Percentiles rank a stretch among this genome's conserved stretches.
phyloP scores from a whole-genome alignment of 2,888 invertebrate genomes.

The Aphrophora alni region DNA sequence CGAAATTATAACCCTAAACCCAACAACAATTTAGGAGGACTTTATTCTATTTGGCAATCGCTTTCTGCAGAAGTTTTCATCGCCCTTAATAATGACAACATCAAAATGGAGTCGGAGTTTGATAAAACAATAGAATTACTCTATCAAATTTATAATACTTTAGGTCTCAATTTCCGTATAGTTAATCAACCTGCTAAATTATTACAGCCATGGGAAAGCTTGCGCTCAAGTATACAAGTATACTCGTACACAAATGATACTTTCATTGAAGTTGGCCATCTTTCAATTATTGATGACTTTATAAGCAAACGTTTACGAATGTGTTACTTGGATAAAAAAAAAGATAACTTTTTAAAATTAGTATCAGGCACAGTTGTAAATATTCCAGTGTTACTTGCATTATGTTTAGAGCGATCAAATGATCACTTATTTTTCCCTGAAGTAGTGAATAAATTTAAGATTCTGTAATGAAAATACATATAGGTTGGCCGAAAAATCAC shows the following conservation, averaged over 20 bases:
- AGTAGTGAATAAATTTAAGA: background rate
- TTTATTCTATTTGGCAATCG: constrained; percentile 74
- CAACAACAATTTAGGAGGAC: constrained; percentile 57
- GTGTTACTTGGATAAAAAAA: constrained; percentile 65
- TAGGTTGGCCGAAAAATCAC: no score
- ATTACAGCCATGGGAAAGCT: constrained; percentile 69
- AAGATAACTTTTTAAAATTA: constrained; percentile 68
- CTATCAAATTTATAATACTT: constrained; percentile 66
- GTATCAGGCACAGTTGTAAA: constrained; percentile 76
- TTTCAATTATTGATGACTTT: constrained; percentile 75
- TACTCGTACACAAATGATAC: constrained; percentile 69
- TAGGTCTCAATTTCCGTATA: constrained; percentile 73
- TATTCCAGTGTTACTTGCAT: constrained; percentile 76
- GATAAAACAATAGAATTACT: constrained; percentile 63
- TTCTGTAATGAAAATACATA: background rate
- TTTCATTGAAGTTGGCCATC: constrained; percentile 76
- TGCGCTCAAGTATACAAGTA: constrained; percentile 74
- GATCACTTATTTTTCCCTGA: constrained; percentile 55
- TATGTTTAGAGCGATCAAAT: constrained; percentile 70
- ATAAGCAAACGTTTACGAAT: constrained; percentile 80
- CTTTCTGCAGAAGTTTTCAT: constrained; percentile 73
- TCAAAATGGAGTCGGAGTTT: constrained; percentile 62
- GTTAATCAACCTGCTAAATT: constrained; percentile 67
- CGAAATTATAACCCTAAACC: constrained; percentile 68
- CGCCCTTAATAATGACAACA: constrained; percentile 60